Evolutionary conservation across 2,113 vertebrate genomes (phyloP).

Genomic region (Lophura nycthemera): DNA sequence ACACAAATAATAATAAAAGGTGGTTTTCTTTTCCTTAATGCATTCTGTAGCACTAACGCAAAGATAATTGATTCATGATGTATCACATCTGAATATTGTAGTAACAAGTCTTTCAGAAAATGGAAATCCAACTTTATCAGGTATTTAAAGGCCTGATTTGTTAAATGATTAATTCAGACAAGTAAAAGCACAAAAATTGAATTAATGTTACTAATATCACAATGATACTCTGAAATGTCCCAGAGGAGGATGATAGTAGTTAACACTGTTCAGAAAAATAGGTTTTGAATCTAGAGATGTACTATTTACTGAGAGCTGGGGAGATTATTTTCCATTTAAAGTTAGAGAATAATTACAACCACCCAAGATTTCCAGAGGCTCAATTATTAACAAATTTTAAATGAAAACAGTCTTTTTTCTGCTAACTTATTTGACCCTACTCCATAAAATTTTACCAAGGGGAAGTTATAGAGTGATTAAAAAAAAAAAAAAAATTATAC

Average conservation of each 20-base stretch:
- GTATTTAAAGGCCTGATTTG: not conserved
- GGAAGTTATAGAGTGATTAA: not conserved
- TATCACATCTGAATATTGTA: not conserved
- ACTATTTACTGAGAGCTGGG: not conserved
- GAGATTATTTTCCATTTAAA: not conserved
- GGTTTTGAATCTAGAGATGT: not conserved
- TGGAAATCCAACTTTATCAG: not conserved
- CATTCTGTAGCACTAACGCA: not conserved
- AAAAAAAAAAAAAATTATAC: not conserved
- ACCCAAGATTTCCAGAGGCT: not conserved
- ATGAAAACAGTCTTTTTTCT: not conserved
- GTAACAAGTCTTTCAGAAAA: not conserved
- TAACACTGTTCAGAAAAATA: not conserved
- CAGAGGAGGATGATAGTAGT: not conserved
- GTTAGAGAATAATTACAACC: not conserved
- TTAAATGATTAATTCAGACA: not conserved
- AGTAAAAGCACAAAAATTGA: not conserved
- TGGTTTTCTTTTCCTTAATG: not conserved
- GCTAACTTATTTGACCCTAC: not conserved
- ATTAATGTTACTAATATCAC: not conserved
- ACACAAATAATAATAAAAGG: not conserved
- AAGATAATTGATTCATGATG: not conserved
- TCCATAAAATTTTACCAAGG: not conserved
- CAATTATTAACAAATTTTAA: not conserved
- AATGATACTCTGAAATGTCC: not conserved